These are phyloP conservation scores for Nymphalis urticae DNA, from an alignment of 2,888 invertebrate species.

Conservation along the genomic window DNA sequence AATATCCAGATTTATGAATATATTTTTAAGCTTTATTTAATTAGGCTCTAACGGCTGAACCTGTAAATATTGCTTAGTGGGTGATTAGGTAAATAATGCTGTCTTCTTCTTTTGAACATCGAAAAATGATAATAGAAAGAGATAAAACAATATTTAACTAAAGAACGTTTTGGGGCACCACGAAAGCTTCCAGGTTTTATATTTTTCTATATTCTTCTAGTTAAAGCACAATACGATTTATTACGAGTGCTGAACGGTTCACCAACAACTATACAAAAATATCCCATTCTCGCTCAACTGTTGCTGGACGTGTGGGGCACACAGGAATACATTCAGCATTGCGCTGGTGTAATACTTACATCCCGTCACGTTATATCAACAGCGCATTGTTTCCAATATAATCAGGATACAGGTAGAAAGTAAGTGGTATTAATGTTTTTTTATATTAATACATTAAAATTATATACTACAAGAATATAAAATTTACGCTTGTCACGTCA, in stretches of 20 bases:
- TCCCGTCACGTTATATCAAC: conserved; percentile 68
- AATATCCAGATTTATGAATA: no score
- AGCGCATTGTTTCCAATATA: conserved; percentile 72
- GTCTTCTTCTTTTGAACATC: no score
- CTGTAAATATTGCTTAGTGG: no score
- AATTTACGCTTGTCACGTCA: no score
- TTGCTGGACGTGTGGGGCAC: conserved; percentile 67
- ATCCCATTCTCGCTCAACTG: conserved; percentile 67
- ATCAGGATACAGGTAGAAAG: conserved; percentile 62
- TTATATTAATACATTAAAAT: not conserved
- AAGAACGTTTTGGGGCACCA: no score
- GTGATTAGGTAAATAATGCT: no score
- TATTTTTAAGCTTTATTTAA: no score
- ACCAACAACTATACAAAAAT: conserved; percentile 62
- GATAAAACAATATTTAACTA: no score
- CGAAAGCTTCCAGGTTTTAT: no score
- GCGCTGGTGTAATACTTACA: conserved; percentile 71
- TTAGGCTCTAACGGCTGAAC: no score
- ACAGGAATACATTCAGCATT: conserved; percentile 63
- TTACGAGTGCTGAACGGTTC: conserved; percentile 67
- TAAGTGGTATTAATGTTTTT: conserved; percentile 47
- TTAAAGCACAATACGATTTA: conserved; percentile 46
- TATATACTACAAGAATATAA: no score
- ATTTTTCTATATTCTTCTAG: conserved; percentile 43
- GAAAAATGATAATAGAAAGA: no score